Conservation (phyloP, 30 jellyfish, hydroid and myxozoan genomes). For the Aurelia aurita region DNA sequence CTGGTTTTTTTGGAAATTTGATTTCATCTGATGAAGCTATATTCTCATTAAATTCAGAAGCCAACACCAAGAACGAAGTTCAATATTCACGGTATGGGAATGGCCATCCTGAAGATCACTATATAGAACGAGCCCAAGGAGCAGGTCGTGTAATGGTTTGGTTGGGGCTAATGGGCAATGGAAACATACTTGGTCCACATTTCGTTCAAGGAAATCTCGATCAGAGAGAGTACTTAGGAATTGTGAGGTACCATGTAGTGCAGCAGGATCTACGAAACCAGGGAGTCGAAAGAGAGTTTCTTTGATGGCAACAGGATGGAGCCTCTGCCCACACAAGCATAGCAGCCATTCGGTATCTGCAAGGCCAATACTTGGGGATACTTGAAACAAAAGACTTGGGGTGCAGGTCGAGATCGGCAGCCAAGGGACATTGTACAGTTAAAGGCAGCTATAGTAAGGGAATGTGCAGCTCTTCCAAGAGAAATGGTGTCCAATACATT, state of each 20-base stretch:
- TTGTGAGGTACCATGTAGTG: not conserved
- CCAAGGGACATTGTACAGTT: not conserved
- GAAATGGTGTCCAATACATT: not conserved
- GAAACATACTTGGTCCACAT: slow-evolving; percentile 15
- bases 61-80: not conserved
- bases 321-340: not conserved
- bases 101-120: not conserved
- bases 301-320: slow-evolving; percentile 26
- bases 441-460: not conserved
- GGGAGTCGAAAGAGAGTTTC: not conserved
- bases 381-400: not conserved
- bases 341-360: not conserved
- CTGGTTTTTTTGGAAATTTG: not conserved
- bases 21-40: too few species aligned
- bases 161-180: too few species aligned
- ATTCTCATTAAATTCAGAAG: not conserved
- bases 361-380: not conserved
- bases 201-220: not conserved
- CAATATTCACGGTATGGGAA: not conserved
- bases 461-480: not conserved
- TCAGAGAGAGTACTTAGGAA: not conserved
- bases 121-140: not conserved
- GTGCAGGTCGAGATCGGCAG: not conserved
- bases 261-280: not conserved
- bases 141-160: too few species aligned